Conservation (phyloP, 2,888 invertebrate species). For the Brenthis hecate region DNA sequence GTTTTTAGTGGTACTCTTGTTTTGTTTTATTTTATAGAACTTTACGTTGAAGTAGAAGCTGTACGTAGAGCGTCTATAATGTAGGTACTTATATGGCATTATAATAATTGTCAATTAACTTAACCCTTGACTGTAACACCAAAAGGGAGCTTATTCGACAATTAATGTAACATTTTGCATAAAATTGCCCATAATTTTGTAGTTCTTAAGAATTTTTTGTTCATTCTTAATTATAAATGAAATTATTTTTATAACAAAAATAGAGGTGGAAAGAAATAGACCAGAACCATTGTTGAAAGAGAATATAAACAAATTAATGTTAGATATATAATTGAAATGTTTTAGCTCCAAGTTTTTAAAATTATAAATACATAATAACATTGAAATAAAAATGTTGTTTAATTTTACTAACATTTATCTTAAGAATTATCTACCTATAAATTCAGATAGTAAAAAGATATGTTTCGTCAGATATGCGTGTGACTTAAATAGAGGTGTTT, state of each 20-base stretch:
- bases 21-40: slow-evolving; percentile 20
- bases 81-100: slow-evolving; percentile 27
- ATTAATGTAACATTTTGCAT: slow-evolving; percentile 31
- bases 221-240: slow-evolving; percentile 55
- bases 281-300: slow-evolving; percentile 59
- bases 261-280: slow-evolving; percentile 51
- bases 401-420: slow-evolving; percentile 4
- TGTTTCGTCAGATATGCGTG: neutral
- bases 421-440: too few relatives aligned
- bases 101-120: slow-evolving; percentile 40
- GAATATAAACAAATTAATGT: slow-evolving; percentile 54
- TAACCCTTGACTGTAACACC: slow-evolving; percentile 28
- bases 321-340: slow-evolving; percentile 70
- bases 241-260: slow-evolving; percentile 75
- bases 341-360: slow-evolving; percentile 78
- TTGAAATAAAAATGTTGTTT: slow-evolving; percentile 52
- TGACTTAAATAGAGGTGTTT: neutral
- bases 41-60: slow-evolving; percentile 25
- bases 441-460: too few relatives aligned
- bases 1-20: slow-evolving; percentile 26
- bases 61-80: slow-evolving; percentile 25
- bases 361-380: slow-evolving; percentile 69
- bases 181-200: slow-evolving; percentile 46
- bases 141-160: slow-evolving; percentile 33
- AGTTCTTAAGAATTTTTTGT: slow-evolving; percentile 48